Conservation (phyloP, 2,888 invertebrate genomes). For the Geotrupes spiniger region DNA sequence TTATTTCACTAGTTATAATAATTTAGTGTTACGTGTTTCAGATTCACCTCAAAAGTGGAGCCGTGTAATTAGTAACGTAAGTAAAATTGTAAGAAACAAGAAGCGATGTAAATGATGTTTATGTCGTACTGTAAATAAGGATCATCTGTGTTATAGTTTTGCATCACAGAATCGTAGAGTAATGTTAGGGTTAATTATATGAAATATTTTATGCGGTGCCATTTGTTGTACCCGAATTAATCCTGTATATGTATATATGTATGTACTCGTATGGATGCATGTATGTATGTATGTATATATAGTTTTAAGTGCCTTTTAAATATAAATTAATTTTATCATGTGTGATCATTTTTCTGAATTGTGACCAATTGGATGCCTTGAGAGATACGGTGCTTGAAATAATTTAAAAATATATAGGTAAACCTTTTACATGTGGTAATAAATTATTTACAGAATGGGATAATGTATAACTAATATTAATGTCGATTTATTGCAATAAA, state of each 20-base stretch:
- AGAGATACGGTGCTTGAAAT: constrained; percentile 31
- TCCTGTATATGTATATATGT: constrained; percentile 38
- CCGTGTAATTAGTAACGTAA: constrained; percentile 2
- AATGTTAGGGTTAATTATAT: constrained; percentile 20
- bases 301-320: constrained; percentile 42
- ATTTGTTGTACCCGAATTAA: constrained; percentile 44
- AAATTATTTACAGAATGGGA: constrained; percentile 28
- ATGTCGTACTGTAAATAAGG: too few relatives aligned
- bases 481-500: constrained; percentile 34
- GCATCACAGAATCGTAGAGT: constrained; percentile 14
- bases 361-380: constrained; percentile 29
- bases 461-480: constrained; percentile 33
- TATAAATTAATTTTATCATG: constrained; percentile 27
- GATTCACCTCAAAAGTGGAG: neutral
- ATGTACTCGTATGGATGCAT: too few relatives aligned
- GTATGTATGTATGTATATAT: constrained; percentile 26
- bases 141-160: neutral
- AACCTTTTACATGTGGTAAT: constrained; percentile 19
- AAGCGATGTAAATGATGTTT: too few relatives aligned
- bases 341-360: constrained; percentile 22
- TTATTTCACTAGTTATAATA: too few relatives aligned
- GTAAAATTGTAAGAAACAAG: neutral
- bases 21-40: neutral
- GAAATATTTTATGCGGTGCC: constrained; percentile 37
- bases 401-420: constrained; percentile 18